Percentiles rank a stretch among this genome's conserved stretches.
Conservation (phyloP, 2,113 vertebrate species). For the Chauna torquata region DNA sequence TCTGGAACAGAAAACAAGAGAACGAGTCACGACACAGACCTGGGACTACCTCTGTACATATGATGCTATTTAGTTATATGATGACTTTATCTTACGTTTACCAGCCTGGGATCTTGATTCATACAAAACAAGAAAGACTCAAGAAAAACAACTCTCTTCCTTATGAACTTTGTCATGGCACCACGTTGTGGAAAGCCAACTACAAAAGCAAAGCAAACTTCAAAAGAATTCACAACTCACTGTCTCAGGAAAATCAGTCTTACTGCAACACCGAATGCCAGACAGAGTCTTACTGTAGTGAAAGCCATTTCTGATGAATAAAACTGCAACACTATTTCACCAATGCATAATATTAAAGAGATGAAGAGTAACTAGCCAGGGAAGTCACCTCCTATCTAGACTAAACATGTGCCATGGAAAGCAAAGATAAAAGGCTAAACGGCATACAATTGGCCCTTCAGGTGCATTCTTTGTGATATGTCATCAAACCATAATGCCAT, state of each 20-base stretch:
- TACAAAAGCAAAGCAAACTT: not conserved
- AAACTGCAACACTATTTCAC: not conserved
- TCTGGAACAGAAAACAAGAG: slow-evolving; percentile 75
- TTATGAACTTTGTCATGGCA: not conserved
- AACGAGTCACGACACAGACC: accelerated
- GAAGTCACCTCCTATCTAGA: not conserved
- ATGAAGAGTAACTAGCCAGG: not conserved
- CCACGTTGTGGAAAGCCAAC: not conserved
- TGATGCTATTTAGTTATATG: accelerated
- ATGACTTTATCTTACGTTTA: accelerated
- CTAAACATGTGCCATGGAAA: not conserved
- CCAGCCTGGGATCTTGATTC: not conserved
- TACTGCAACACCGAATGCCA: not conserved
- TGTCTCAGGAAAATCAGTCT: not conserved
- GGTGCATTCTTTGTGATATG: not conserved
- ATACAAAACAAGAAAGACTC: not conserved
- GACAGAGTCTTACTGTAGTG: not conserved
- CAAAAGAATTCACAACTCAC: not conserved
- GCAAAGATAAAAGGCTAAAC: not conserved
- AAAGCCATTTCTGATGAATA: too few relatives aligned
- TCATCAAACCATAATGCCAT: not conserved
- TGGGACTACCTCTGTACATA: accelerated
- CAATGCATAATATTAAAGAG: accelerated
- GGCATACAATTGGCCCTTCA: not conserved
- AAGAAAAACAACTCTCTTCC: not conserved